Base-by-base conservation (phyloP, 2,113 vertebrate species). In the Mesocricetus auratus region DNA sequence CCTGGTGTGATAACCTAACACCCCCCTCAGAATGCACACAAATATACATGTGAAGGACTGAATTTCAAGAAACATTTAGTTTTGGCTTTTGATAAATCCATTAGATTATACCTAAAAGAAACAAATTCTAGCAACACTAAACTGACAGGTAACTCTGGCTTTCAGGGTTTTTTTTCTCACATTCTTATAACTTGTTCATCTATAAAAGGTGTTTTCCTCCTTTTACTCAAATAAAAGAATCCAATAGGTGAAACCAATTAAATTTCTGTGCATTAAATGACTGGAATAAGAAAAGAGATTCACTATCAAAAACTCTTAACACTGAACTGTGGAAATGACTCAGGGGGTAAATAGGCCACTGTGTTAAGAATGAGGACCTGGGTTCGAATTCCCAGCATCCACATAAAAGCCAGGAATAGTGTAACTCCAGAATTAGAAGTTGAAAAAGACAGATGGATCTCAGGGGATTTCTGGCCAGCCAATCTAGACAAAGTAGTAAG, bases 41-140 rank as follows among this genome's bases (percentile, higher is more conserved):
- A 21, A 87, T 26, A 58, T 31, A 13, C 8, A 85, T 8, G 19
- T 31, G 45, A 45, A 64, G 69, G 56, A 91, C 1, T 91, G 53
- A 42, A 24, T 56, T 96, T 95, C 29, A 79, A 17, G 91, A 82
- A 86, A 9, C 22, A 22, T 60, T 39, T 86, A 47, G 45, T 42
- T 87, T 87, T 92, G 42, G 74, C 19, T 90, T 71, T 60, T 7
- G 87, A 95, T 66, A 69, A 96, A 92, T 62, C 45, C 82, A 21
- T 16, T 79, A 29, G 64, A 31, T 92, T 42, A 71, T 56, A n/a
- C 24, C 62, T 73, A 73, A 81, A 24, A 91, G 47, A 69, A 77
- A 66, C 39, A 89, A 86, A 92, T 85, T 74, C 21, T 87, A 91
- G 53, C 64, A 58, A 75, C 75, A 62, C 26, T 79, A 45, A 95